Conservation (phyloP, 2,113 vertebrate genomes). For the Microcebus ravelobensis region DNA sequence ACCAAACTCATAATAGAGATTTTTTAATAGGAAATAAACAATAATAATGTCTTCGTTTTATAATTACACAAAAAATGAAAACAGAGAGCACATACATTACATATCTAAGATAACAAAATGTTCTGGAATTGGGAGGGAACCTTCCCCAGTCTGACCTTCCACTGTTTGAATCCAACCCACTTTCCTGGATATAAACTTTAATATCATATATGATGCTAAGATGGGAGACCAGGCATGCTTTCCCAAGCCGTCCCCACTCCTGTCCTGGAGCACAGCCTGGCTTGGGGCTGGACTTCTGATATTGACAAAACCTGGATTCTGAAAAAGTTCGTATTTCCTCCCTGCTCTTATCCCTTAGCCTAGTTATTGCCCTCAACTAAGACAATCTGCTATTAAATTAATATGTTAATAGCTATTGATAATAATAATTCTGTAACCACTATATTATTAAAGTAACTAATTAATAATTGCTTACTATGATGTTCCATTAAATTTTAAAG, state of each 20-base stretch:
- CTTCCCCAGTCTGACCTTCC: background rate
- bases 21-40: background rate
- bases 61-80: background rate
- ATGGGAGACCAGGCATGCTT: background rate
- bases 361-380: background rate
- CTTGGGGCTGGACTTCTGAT: background rate
- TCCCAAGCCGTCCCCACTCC: too few species aligned
- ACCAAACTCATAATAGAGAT: background rate
- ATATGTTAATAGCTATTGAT: background rate
- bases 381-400: background rate
- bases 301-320: background rate
- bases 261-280: background rate
- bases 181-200: background rate
- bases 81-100: background rate
- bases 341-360: background rate
- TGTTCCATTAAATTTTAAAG: background rate
- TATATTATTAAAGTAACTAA: background rate
- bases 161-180: too few species aligned
- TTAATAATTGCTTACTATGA: background rate
- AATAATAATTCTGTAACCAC: background rate
- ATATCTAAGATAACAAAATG: background rate
- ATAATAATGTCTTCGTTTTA: background rate
- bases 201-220: rapidly evolving
- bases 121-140: background rate
- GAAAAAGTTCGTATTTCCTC: background rate